Evolutionary conservation across 2,113 vertebrate genomes (phyloP).

Genomic region (Patagioenas fasciata): DNA sequence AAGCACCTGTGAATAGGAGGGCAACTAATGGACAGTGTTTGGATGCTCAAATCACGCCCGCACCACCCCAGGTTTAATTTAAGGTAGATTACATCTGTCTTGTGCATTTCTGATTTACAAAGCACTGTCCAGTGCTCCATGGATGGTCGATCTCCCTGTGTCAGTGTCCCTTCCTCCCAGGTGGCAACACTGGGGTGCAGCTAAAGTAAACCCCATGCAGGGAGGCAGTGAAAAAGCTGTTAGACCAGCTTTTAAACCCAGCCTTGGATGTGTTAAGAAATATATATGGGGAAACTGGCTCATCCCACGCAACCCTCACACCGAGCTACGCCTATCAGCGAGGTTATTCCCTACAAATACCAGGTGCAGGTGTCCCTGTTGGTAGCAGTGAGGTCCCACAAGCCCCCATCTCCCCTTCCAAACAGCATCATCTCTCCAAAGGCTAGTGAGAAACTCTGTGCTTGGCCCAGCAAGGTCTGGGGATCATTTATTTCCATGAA

Average conservation of each 20-base stretch:
- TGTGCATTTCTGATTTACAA: background rate
- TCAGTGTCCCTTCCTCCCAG: background rate
- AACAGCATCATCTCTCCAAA: background rate
- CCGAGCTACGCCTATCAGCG: background rate
- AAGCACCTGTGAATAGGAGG: background rate
- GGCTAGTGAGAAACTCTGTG: background rate
- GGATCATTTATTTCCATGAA: background rate
- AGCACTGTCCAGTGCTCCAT: background rate
- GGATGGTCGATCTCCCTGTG: background rate
- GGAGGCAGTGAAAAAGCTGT: background rate
- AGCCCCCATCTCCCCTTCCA: background rate
- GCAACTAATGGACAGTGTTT: background rate
- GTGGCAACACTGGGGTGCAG: background rate
- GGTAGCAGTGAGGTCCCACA: background rate
- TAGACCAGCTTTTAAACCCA: background rate
- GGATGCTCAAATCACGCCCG: background rate
- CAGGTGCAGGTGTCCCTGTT: background rate
- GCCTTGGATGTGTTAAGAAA: background rate
- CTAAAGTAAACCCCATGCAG: background rate
- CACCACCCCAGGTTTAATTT: background rate
- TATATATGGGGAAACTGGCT: background rate
- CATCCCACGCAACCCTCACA: background rate
- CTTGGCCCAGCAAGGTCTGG: fast-evolving
- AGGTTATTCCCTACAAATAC: background rate
- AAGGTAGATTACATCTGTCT: background rate